These are phyloP conservation scores for Thunnus albacares DNA, from an alignment of 2,797 vertebrate species.

Conservation along the genomic window DNA sequence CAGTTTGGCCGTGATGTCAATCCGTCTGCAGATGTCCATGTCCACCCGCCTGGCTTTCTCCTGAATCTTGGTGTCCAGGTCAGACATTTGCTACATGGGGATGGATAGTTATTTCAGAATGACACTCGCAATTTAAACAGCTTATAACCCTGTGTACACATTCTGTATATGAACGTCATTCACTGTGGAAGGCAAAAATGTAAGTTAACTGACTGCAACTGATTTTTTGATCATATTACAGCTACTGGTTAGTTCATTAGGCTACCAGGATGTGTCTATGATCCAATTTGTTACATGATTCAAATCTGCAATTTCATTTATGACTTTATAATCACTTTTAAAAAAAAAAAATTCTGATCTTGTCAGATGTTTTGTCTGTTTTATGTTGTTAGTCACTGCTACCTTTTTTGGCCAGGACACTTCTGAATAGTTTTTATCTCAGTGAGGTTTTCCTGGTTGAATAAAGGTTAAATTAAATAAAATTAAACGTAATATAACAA, in stretches of 20 bases:
- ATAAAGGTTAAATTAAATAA: no score
- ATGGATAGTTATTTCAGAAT: constrained; percentile 18
- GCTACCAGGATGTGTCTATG: neutral
- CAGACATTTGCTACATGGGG: constrained; percentile 94
- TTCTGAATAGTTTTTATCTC: neutral
- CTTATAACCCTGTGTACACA: neutral
- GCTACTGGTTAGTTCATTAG: neutral
- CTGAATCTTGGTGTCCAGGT: constrained; percentile 98
- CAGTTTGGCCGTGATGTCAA: constrained; percentile 99
- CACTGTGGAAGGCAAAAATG: neutral
- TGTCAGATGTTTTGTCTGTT: neutral
- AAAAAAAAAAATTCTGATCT: neutral
- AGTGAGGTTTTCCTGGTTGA: neutral
- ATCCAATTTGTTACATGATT: neutral
- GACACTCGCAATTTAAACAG: neutral
- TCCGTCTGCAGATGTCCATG: constrained; percentile 99
- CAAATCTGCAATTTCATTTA: neutral
- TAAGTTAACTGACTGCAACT: neutral
- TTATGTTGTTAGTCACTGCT: neutral
- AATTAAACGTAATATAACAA: no score
- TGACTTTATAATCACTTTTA: neutral
- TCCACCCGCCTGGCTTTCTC: constrained; percentile 99
- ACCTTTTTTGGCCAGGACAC: neutral
- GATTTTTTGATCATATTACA: neutral
- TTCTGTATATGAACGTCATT: neutral